Evolutionary conservation across 2,888 invertebrate genomes (phyloP).

Genomic region (Stegophylla sp.): DNA sequence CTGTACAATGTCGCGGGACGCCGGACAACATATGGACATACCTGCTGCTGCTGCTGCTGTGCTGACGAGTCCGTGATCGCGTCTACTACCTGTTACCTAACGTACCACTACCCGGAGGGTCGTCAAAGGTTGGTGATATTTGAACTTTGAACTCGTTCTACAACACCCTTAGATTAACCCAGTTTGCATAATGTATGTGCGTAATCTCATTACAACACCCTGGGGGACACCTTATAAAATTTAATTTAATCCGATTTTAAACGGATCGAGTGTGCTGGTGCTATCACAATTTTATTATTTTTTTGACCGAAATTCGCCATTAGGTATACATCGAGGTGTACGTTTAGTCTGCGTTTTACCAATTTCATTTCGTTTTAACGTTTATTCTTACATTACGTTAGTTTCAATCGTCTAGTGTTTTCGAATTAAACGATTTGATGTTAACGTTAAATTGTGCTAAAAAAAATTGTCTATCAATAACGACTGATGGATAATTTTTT

Average conservation of each 20-base stretch:
- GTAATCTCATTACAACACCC: too few species aligned
- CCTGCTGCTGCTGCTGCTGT: too few species aligned
- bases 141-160: too few species aligned
- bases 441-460: not conserved
- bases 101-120: too few species aligned
- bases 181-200: too few species aligned
- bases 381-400: not conserved
- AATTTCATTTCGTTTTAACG: not conserved
- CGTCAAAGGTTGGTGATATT: too few species aligned
- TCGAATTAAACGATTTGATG: not conserved
- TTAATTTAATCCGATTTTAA: not conserved
- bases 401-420: not conserved
- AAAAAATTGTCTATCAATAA: too few species aligned
- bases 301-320: not conserved
- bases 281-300: not conserved
- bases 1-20: not conserved
- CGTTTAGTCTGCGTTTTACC: not conserved
- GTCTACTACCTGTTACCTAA: not conserved
- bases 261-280: not conserved
- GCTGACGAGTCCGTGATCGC: too few species aligned
- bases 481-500: too few species aligned
- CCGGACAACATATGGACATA: not conserved
- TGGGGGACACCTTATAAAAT: too few species aligned
- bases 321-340: not conserved
- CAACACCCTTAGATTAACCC: too few species aligned